Percentiles rank a stretch among this genome's conserved stretches.
phyloP scores from a whole-genome alignment of 2,797 vertebrate genomes.

The Pseudopleuronectes americanus region DNA sequence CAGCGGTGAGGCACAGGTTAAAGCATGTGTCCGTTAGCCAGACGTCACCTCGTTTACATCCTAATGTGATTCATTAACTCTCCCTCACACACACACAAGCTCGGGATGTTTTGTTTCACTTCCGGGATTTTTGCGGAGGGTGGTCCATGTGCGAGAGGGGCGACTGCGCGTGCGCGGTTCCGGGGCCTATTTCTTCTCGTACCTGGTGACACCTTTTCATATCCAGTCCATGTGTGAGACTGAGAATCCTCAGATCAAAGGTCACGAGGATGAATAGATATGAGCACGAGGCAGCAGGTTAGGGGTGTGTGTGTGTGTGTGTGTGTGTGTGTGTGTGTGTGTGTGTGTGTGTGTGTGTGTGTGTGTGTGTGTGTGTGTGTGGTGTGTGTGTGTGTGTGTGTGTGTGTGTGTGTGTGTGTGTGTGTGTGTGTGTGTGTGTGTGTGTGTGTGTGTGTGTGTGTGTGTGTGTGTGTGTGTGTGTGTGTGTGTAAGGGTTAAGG shows the following conservation, averaged over 20 bases:
- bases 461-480: no score
- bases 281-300: neutral
- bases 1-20: conserved; percentile 39
- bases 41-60: conserved; percentile 61
- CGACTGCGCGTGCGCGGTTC: conserved; percentile 53
- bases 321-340: conserved; percentile 4
- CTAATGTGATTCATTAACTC: conserved; percentile 45
- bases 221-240: neutral
- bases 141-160: conserved; percentile 56
- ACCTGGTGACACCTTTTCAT: neutral
- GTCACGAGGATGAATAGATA: no score
- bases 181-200: no score
- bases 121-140: conserved; percentile 74
- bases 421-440: no score
- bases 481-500: no score
- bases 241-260: neutral
- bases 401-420: no score
- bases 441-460: no score
- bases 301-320: neutral
- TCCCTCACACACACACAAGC: conserved; percentile 30
- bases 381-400: no score
- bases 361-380: no score
- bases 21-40: conserved; percentile 44
- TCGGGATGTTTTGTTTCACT: conserved; percentile 80
- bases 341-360: conserved; percentile 1